phyloP scores from a whole-genome alignment of 2,888 invertebrate species.

The Phlogophora meticulosa region DNA sequence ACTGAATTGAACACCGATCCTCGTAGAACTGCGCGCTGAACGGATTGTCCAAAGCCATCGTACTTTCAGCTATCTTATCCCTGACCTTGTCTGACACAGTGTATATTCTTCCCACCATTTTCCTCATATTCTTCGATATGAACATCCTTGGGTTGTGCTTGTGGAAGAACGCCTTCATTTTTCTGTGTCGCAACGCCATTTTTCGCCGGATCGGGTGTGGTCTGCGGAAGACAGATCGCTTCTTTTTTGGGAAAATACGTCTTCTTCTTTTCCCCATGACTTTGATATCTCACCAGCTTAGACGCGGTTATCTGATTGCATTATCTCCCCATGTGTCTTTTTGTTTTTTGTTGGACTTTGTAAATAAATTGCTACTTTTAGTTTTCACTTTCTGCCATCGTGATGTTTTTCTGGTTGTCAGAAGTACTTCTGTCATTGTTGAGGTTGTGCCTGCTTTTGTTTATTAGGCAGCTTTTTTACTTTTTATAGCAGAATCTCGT shows the following conservation, averaged over 20 bases:
- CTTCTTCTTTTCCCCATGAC: constrained; percentile 77
- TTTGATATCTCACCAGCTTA: constrained; percentile 10
- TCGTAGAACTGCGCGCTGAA: constrained; percentile 83
- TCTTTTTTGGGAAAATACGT: constrained; percentile 77
- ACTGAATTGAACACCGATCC: constrained; percentile 81
- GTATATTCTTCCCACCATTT: constrained; percentile 78
- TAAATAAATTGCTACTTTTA: constrained; percentile 27
- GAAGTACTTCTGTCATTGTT: constrained; percentile 36
- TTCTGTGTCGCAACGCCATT: constrained; percentile 76
- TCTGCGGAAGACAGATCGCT: constrained; percentile 80
- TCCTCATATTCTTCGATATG: constrained; percentile 73
- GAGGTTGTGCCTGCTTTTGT: constrained; percentile 51
- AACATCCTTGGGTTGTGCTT: constrained; percentile 75
- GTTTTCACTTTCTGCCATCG: constrained; percentile 51
- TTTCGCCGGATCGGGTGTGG: constrained; percentile 82
- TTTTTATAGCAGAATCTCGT: not conserved
- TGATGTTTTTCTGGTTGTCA: constrained; percentile 50
- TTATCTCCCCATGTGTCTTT: constrained; percentile 31
- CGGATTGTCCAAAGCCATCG: constrained; percentile 79
- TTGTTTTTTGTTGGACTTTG: constrained; percentile 19
- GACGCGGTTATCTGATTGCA: constrained; percentile 22
- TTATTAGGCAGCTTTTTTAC: constrained; percentile 39
- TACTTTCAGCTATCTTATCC: constrained; percentile 82
- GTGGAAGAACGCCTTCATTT: constrained; percentile 80
- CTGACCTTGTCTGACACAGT: constrained; percentile 80